Evolutionary conservation across 2,113 vertebrate genomes (phyloP), one percentile per base, ranked within the genome.

Genomic region (Cisticola juncidis): DNA sequence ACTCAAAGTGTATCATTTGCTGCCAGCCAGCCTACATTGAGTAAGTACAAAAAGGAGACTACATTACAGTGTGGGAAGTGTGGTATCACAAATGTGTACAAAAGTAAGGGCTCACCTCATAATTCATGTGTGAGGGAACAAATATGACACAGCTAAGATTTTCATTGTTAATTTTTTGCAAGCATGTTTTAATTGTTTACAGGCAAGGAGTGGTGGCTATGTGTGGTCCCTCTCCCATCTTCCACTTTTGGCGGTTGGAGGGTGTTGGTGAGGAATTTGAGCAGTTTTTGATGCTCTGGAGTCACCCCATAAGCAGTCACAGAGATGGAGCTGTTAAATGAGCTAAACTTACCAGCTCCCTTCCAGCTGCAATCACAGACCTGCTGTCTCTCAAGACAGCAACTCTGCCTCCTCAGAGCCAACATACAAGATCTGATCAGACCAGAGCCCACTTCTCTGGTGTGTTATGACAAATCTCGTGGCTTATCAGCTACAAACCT

Each of bases 141-240:
- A 84, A 88, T 76, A 94, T 76, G 88, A 89, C 70, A 92, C 18
- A 79, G 86, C 38, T 86, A 87, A 73, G 83, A 91, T 94, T 91
- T 91, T 88, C 74, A 66, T 81, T 94, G 90, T 94, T 95, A 90
- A 74, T 92, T 92, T 90, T 94, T 91, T 90, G 26, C 70, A 78
- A 83, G 72, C 16, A 66, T 20, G 83, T 91, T 96, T 91, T 96
- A 97, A 96, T 95, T 95, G 92, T 57, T 95, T 84, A 83, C 93
- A 96, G 93, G 47, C 87, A 95, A 95, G 72, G 26, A 94, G 64
- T 9, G 29, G 38, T 90, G 84, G 60, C 81, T 84, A 92, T 96
- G 96, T 96, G 95, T 97, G 97, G 97, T 97, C 95, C 50, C 45
- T 71, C 85, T 97, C 77, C 44, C 90, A 85, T 95, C 72, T 94